Conservation (phyloP, 1,140 invertebrate species). For the Drosophila takahashii region DNA sequence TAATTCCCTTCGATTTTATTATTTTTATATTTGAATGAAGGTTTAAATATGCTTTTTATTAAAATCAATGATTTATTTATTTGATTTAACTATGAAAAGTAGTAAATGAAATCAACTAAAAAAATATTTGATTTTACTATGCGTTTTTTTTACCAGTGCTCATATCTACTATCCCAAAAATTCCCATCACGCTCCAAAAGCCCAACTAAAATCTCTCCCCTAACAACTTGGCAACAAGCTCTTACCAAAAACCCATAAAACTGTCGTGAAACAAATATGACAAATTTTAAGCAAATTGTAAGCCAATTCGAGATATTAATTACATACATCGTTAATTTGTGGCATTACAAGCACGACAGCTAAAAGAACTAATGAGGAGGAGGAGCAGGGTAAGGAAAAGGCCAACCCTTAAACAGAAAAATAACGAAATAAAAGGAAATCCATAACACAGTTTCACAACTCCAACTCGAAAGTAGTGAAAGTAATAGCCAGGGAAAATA, state of each 20-base stretch:
- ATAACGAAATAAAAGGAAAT: conserved; percentile 23
- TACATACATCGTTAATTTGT: conserved; percentile 79
- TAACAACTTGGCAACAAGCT: conserved; percentile 7
- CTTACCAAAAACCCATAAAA: conserved; percentile 18
- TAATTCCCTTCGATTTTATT: too few relatives aligned
- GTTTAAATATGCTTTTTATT: too few relatives aligned
- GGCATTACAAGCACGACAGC: conserved; percentile 63
- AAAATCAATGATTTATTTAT: too few relatives aligned
- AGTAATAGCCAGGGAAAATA: conserved; percentile 61
- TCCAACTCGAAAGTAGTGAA: conserved; percentile 71
- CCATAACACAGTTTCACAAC: conserved; percentile 24
- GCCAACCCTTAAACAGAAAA: conserved; percentile 38
- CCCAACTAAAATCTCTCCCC: conserved; percentile 4
- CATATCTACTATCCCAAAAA: neutral
- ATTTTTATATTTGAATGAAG: too few relatives aligned
- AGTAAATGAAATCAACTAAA: too few relatives aligned
- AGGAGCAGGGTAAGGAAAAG: neutral
- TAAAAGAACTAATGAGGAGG: conserved; percentile 3
- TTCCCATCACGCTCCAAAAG: neutral
- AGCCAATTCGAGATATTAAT: conserved; percentile 80
- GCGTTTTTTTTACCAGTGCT: too few relatives aligned
- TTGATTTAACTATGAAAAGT: too few relatives aligned
- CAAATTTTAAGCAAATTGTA: conserved; percentile 79
- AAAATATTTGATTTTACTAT: too few relatives aligned
- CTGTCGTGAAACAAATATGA: conserved; percentile 54